Percentiles rank a stretch among this genome's conserved stretches.
Evolutionary conservation across 2,888 invertebrate genomes (phyloP).

Genomic region (Podotricha telesiphe): DNA sequence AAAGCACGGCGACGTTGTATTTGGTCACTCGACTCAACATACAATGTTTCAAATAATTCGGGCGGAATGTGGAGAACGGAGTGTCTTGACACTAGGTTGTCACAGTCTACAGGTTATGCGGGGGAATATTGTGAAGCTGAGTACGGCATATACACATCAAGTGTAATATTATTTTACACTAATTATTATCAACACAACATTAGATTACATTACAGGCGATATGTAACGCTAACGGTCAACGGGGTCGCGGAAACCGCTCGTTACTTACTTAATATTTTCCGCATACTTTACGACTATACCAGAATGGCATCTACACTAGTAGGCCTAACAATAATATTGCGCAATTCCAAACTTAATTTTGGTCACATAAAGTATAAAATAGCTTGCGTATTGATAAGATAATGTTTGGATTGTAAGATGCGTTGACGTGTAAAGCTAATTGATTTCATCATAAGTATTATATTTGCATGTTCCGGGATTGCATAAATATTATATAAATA

Average conservation of each 20-base stretch:
- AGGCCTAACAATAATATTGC: background rate
- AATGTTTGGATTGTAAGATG: conserved; percentile 15
- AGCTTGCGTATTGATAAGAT: background rate
- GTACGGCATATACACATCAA: background rate
- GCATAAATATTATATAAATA: too few species aligned
- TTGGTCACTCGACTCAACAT: too few species aligned
- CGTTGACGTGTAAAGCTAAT: conserved; percentile 17
- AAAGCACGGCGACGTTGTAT: too few species aligned
- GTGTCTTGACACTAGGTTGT: too few species aligned
- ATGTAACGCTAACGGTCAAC: conserved; percentile 35
- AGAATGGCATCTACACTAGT: background rate
- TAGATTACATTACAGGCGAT: background rate
- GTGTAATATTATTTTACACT: background rate
- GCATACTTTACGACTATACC: background rate
- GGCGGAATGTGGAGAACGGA: too few species aligned
- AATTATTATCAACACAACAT: conserved; percentile 2
- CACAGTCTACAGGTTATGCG: too few species aligned
- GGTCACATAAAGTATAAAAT: background rate
- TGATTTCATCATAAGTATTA: background rate
- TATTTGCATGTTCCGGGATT: background rate
- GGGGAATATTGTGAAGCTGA: too few species aligned
- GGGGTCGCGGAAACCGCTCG: conserved; percentile 36
- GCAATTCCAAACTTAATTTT: background rate
- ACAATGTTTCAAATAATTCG: too few species aligned
- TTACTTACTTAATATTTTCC: background rate